phyloP scores from a whole-genome alignment of 1,140 invertebrate species.

The Pantala flavescens region DNA sequence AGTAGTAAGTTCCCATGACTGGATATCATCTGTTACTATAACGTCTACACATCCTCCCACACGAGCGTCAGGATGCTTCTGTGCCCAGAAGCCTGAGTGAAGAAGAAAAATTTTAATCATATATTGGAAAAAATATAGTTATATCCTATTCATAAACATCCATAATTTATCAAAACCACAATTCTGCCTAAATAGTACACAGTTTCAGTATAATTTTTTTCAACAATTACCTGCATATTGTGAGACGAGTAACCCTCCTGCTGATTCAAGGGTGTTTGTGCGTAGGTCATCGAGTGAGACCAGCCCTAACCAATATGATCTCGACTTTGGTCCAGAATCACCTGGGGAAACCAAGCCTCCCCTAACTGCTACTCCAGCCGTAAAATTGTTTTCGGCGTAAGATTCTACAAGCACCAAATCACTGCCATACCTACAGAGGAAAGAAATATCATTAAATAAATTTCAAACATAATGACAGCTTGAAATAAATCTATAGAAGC shows the following conservation, averaged over 20 bases:
- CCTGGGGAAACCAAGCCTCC: conserved; percentile 30
- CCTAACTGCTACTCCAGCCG: conserved; percentile 57
- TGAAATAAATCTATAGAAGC: too few species aligned
- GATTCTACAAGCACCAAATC: conserved; percentile 81
- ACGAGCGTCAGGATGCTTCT: conserved; percentile 72
- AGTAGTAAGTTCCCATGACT: conserved; percentile 86
- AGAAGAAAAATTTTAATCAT: background rate
- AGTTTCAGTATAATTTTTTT: too few species aligned
- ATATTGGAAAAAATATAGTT: too few species aligned
- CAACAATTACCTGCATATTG: conserved; percentile 68
- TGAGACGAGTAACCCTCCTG: conserved; percentile 78
- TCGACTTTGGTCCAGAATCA: conserved; percentile 39
- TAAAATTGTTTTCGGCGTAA: conserved; percentile 84
- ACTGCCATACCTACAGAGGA: conserved; percentile 70
- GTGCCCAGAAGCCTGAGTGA: conserved; percentile 67
- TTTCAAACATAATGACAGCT: background rate
- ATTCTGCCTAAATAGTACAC: too few species aligned
- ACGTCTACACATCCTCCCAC: conserved; percentile 81
- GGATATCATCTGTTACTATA: conserved; percentile 54
- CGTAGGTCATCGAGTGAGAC: conserved; percentile 81
- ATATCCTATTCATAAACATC: too few species aligned
- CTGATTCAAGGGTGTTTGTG: conserved; percentile 87
- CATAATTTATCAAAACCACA: too few species aligned
- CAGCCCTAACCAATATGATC: conserved; percentile 77
- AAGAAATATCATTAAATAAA: conserved; percentile 8